These are phyloP conservation scores for Choloepus hoffmanni DNA, from an alignment of 2,113 vertebrate genomes.

Conservation along the genomic window DNA sequence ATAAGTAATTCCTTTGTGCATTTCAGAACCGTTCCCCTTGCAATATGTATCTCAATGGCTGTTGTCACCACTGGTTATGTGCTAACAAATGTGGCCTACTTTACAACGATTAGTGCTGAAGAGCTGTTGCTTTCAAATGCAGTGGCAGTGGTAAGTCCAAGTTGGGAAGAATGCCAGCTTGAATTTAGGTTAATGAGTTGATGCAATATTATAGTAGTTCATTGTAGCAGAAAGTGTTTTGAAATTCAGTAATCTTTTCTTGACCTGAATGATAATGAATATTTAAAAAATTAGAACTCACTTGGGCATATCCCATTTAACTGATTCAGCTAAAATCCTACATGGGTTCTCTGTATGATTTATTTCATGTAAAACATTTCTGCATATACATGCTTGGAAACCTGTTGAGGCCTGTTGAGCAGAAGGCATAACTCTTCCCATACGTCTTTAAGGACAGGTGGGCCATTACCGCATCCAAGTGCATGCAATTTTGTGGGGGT, in stretches of 20 bases:
- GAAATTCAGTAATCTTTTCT: slow-evolving; percentile 53
- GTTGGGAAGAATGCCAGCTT: not conserved
- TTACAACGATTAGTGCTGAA: slow-evolving; percentile 93
- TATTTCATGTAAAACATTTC: not conserved
- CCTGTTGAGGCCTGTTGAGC: not conserved
- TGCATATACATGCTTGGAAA: not conserved
- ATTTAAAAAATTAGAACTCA: not conserved
- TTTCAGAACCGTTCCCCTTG: slow-evolving; percentile 96
- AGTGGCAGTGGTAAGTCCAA: slow-evolving; percentile 94
- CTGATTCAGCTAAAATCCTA: not conserved
- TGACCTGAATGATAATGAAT: slow-evolving; percentile 42
- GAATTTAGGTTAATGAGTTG: slow-evolving; percentile 62
- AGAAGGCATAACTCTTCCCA: not conserved
- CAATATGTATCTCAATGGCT: slow-evolving; percentile 97
- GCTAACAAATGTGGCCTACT: slow-evolving; percentile 97
- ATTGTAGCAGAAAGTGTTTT: slow-evolving; percentile 48
- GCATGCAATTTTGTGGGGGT: not conserved
- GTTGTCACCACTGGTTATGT: slow-evolving; percentile 95
- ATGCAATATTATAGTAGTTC: slow-evolving; percentile 3
- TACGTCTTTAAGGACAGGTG: not conserved
- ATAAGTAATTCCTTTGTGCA: slow-evolving; percentile 78
- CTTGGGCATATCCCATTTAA: not conserved
- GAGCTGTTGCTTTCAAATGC: slow-evolving; percentile 93
- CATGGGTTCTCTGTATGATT: not conserved
- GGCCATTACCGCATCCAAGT: slow-evolving; percentile 1